Evolutionary conservation across 1,140 invertebrate genomes (phyloP), one percentile per base, ranked within the genome.

Genomic region (Caerostris darwini): DNA sequence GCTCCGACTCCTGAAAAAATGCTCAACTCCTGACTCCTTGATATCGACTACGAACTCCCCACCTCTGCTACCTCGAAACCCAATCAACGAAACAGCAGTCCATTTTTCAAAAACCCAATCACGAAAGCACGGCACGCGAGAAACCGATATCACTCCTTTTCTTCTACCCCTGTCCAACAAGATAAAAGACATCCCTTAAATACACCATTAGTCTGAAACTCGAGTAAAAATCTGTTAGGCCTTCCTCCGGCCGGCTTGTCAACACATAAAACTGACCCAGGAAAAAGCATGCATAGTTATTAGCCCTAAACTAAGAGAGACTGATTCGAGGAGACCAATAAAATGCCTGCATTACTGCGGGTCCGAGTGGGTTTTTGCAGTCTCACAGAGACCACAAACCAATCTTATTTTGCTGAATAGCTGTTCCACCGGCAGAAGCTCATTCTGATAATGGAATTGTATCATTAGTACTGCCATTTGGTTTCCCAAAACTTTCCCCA

Each of bases 391-490:
- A 56, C 82, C 82, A 8, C 82, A 85, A 58, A 85, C 50, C 56
- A 87, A 93, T 93, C 83, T 71, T 86, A 87, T 87, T 93, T 87
- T 69, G 61, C 92, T 87, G 92, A 93, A 87, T 87, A 93, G 83
- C 64, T 93, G 83, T 93, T 87, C 92, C 14, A 77, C 61, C 19
- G 50, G 64, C 83, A 67, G 83, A 77, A 93, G 92, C 83, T 93
- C 92, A 71, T 71, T 93, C 50, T n/a, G 92, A 87, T 93, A 93
- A 93, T 93, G 92, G 92, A 93, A 93, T 93, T 93, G 92, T 93
- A 71, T 93, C 92, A 93, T 93, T 93, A 93, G 82, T 93, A 34
- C 92, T 58, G 83, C 92, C 64, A 86, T 93, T 93, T 87, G 83
- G 92, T 93, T 86, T 86, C 82, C 56, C 53, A 87, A 87, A 85